Evolutionary conservation across 1,140 invertebrate genomes (phyloP).

Genomic region (Drosophila mayri): DNA sequence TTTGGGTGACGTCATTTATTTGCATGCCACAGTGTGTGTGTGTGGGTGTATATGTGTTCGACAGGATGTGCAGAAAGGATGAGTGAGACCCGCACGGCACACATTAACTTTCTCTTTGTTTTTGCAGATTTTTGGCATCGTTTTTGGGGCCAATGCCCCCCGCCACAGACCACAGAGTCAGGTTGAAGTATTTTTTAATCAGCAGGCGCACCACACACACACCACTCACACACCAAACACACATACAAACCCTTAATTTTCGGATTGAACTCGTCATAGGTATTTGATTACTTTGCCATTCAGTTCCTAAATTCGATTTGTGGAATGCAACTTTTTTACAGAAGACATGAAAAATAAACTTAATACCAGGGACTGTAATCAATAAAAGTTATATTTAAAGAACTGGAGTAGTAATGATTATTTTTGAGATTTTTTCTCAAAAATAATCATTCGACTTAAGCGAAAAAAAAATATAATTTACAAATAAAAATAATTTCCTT

Average conservation of each 20-base stretch:
- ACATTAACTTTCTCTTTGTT: constrained; percentile 35
- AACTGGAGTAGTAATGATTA: no score
- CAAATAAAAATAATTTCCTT: no score
- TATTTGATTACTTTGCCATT: constrained; percentile 21
- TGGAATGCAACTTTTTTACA: neutral
- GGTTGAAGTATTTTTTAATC: constrained; percentile 48
- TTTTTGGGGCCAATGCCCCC: constrained; percentile 4
- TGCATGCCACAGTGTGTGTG: constrained; percentile 23
- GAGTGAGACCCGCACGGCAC: neutral
- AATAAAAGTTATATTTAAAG: no score
- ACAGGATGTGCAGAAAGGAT: neutral
- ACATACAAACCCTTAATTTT: neutral
- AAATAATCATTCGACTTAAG: no score
- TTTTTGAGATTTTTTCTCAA: no score
- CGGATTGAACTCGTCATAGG: neutral
- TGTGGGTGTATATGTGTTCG: neutral
- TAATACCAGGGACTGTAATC: no score
- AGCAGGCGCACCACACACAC: neutral
- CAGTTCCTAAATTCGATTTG: constrained; percentile 2
- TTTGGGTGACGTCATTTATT: constrained; percentile 34
- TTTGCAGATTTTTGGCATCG: constrained; percentile 37
- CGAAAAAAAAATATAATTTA: no score
- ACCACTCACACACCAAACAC: neutral
- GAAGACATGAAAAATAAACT: neutral
- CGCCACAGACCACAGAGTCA: constrained; percentile 19